Evolutionary conservation across 2,888 invertebrate species (phyloP).

Genomic region (Lycaena phlaeas): DNA sequence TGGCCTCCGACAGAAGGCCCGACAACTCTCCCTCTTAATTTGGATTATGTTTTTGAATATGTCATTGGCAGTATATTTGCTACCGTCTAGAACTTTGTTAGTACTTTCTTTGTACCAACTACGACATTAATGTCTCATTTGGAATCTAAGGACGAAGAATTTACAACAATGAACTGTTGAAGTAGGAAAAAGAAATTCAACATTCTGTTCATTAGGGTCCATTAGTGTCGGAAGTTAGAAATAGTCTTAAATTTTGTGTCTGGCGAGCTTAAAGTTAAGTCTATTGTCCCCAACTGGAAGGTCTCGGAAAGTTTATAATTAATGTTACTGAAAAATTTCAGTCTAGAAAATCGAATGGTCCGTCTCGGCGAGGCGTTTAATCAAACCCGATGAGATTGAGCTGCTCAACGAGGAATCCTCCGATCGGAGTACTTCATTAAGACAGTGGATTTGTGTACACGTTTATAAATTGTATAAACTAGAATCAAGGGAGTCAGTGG

Average conservation of each 20-base stretch:
- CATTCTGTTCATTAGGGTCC: slow-evolving; percentile 7
- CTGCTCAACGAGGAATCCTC: slow-evolving; percentile 16
- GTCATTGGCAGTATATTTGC: no score
- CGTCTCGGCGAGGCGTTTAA: slow-evolving; percentile 35
- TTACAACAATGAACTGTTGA: neutral
- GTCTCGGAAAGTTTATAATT: slow-evolving; percentile 48
- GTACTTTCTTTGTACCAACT: no score
- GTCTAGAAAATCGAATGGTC: slow-evolving; percentile 36
- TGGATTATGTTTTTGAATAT: no score
- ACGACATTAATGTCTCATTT: no score
- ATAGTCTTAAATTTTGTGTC: slow-evolving; percentile 17
- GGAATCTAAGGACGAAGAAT: no score
- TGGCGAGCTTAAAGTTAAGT: slow-evolving; percentile 27
- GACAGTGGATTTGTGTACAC: neutral
- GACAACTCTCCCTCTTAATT: no score
- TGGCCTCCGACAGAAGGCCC: no score
- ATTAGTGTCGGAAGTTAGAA: slow-evolving; percentile 9
- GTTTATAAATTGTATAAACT: neutral
- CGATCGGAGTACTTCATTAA: neutral
- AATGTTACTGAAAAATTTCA: slow-evolving; percentile 41
- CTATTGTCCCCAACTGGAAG: slow-evolving; percentile 38
- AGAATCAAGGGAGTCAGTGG: no score
- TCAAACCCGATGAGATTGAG: slow-evolving; percentile 32
- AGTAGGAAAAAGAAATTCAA: slow-evolving; percentile 7
- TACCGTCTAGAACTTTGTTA: no score